Base-by-base conservation (phyloP, 2,888 invertebrate species). In the Leptopilina drosophilae region DNA sequence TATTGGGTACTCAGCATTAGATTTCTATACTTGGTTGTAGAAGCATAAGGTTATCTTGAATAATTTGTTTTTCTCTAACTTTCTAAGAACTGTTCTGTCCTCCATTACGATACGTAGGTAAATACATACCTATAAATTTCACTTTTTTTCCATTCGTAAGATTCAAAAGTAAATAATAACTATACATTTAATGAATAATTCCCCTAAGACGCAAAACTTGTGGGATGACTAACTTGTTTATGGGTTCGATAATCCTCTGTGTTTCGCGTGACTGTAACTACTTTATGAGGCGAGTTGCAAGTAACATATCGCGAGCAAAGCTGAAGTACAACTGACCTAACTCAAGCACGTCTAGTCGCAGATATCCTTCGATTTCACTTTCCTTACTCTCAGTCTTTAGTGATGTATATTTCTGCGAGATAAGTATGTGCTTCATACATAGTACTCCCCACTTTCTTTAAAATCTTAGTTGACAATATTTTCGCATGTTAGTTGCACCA, bases 241-340 rank as follows among this genome's bases (percentile, higher is more conserved):
- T 49, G 2, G 12, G 20, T n/a, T 40, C 62, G 40, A 6, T 62
- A 12, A 20, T 62, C 33, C 76, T 40, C 4, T 46, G 59, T 53
- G 2, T 75, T 75, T 75, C 15, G 40, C 62, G 75, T 56, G 14
- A 49, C 49, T n/a, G 40, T 33, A 26, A 33, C 59, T 12, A 53
- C 11, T 11, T 49, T 49, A 4, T 49, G 46, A n/a, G 69, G 53
- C 69, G 69, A 69, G 69, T 69, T 69, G 69, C 20, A 69, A 69
- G 33, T 56, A 53, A 69, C 69, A 69, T 53, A 56, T 56, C 69
- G 53, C 69, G 53, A 56, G 53, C 33, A 69, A 69, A 53, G 69
- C 69, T 20, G 69, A 56, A 69, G 53, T 69, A 69, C 69, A 69
- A 69, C 69, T 69, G 69, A 69, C 69, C 69, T 69, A 69, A 69